phyloP scores from a whole-genome alignment of 1,140 invertebrate species.

The Atta colombica region DNA sequence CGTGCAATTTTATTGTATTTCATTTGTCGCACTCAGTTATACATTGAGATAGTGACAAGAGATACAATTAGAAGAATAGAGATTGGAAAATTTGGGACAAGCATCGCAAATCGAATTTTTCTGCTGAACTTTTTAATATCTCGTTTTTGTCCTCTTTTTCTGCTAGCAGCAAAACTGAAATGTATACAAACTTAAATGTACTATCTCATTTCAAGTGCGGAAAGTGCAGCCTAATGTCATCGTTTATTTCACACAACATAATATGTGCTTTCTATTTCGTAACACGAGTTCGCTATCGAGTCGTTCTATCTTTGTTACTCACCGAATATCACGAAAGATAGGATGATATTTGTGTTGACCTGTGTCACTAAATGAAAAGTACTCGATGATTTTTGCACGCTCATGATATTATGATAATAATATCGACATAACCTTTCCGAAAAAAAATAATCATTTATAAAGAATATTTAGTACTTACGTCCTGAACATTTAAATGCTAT shows the following conservation, averaged over 20 bases:
- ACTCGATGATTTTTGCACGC: neutral
- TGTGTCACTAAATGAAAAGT: too few species aligned
- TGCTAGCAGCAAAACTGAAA: neutral
- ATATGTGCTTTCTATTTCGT: too few species aligned
- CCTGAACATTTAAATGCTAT: neutral
- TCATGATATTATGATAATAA: neutral
- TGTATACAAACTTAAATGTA: neutral
- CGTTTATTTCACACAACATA: too few species aligned
- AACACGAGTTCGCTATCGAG: too few species aligned
- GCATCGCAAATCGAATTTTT: neutral
- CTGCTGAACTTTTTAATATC: neutral
- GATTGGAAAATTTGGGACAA: too few species aligned
- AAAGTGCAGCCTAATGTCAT: neutral
- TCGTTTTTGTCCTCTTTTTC: too few species aligned
- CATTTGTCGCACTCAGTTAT: neutral
- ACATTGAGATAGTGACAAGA: neutral
- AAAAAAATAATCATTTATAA: neutral
- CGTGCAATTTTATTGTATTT: neutral
- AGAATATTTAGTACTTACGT: neutral
- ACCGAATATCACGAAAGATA: too few species aligned
- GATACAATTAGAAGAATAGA: neutral
- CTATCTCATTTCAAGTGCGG: neutral
- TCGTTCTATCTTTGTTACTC: too few species aligned
- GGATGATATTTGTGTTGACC: too few species aligned
- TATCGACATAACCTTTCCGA: neutral